Conservation (phyloP, 2,888 invertebrate species). For the Lepidochrysops patricia region DNA sequence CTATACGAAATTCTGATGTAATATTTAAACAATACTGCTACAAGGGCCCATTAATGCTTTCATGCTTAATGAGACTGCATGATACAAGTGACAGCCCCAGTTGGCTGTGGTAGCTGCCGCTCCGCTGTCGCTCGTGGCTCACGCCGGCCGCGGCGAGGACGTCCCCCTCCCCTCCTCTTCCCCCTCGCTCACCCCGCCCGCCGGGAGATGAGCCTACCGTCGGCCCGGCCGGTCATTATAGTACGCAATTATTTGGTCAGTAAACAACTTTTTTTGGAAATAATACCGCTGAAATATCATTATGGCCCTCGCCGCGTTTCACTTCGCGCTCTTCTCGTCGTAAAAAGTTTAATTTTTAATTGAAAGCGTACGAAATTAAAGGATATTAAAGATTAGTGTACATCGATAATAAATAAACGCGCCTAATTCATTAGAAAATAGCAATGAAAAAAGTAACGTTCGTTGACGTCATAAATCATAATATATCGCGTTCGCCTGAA, state of each 20-base stretch:
- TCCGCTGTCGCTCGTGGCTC: constrained; percentile 34
- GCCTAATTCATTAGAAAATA: too few species aligned
- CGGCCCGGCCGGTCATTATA: constrained; percentile 59
- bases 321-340: constrained; percentile 31
- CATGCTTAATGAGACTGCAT: too few species aligned
- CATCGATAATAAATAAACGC: too few species aligned
- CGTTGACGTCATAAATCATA: too few species aligned
- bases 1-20: too few species aligned
- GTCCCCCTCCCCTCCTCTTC: constrained; percentile 17
- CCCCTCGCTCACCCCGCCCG: constrained; percentile 29
- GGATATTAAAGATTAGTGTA: too few species aligned
- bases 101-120: neutral
- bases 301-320: constrained; percentile 32
- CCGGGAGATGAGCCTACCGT: constrained; percentile 60
- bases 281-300: constrained; percentile 44
- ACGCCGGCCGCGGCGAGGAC: constrained; percentile 23
- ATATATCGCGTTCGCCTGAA: neutral
- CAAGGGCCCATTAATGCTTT: too few species aligned
- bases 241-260: constrained; percentile 65
- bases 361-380: too few species aligned
- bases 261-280: constrained; percentile 55
- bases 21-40: too few species aligned
- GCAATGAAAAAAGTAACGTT: too few species aligned
- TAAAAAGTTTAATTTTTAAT: neutral
- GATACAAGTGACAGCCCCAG: too few species aligned